These are phyloP conservation scores for Sturmia bella DNA, from an alignment of 2,888 invertebrate species.

Conservation along the genomic window DNA sequence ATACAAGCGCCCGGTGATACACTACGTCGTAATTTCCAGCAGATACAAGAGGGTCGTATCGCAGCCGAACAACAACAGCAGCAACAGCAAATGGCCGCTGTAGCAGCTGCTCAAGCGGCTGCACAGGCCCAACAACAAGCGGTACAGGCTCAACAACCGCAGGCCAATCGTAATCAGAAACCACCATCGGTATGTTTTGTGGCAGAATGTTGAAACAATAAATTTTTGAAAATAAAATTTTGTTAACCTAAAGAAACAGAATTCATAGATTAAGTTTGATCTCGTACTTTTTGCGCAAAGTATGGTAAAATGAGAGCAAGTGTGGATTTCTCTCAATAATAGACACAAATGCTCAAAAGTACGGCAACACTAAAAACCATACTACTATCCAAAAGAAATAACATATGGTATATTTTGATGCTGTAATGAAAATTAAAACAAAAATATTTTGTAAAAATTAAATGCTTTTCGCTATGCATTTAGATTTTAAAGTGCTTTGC, in stretches of 20 bases:
- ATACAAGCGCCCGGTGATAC: constrained; percentile 94
- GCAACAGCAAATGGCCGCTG: constrained; percentile 82
- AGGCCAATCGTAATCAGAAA: constrained; percentile 84
- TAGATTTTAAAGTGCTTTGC: too few species aligned
- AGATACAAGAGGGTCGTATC: constrained; percentile 92
- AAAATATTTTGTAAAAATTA: too few species aligned
- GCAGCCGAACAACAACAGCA: constrained; percentile 85
- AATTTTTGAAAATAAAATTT: neutral
- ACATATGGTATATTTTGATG: too few species aligned
- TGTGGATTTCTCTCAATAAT: too few species aligned
- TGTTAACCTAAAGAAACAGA: neutral
- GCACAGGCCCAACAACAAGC: constrained; percentile 75
- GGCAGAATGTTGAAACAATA: too few species aligned
- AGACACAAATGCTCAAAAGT: too few species aligned
- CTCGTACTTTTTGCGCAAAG: too few species aligned
- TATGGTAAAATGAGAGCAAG: too few species aligned
- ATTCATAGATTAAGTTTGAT: neutral
- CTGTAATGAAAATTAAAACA: too few species aligned
- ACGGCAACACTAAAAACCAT: too few species aligned
- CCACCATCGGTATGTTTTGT: constrained; percentile 79
- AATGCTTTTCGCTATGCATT: too few species aligned
- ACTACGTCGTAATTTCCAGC: constrained; percentile 97
- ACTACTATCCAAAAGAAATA: too few species aligned
- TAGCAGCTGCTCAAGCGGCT: constrained; percentile 76
- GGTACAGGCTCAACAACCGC: constrained; percentile 83